phyloP scores from a whole-genome alignment of 2,888 invertebrate species.

The Watsonalla cultraria region DNA sequence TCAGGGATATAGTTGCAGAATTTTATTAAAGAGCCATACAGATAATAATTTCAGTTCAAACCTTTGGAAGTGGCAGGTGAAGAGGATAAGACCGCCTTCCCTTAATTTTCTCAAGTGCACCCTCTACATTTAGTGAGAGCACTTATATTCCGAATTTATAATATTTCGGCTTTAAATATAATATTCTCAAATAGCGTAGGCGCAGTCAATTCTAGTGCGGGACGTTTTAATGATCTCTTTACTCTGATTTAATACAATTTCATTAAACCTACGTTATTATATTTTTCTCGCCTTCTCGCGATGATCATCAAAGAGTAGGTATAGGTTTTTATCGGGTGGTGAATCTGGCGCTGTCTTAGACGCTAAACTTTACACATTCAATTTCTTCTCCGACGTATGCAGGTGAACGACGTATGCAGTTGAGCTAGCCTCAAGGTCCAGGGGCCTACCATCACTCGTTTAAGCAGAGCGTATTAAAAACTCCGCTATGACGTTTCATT shows the following conservation, averaged over 20 bases:
- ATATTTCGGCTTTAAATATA: conserved; percentile 69
- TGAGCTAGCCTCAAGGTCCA: no score
- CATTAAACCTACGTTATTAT: no score
- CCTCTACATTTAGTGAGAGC: conserved; percentile 64
- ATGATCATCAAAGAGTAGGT: no score
- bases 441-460: no score
- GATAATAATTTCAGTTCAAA: conserved; percentile 66
- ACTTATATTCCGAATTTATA: conserved; percentile 74
- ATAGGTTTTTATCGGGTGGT: no score
- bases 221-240: conserved; percentile 29
- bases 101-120: conserved; percentile 72
- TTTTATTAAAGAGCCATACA: conserved; percentile 43
- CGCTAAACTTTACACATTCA: no score
- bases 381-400: no score
- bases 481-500: no score
- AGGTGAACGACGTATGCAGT: no score
- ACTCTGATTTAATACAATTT: conserved; percentile 5
- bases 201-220: conserved; percentile 39
- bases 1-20: conserved; percentile 31
- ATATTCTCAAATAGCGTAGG: conserved; percentile 39
- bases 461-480: no score
- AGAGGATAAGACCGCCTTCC: conserved; percentile 67
- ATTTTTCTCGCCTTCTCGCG: no score
- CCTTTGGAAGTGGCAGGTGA: conserved; percentile 60
- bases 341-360: no score